Evolutionary conservation across 2,113 vertebrate genomes (phyloP).

Genomic region (Corythaeola cristata): DNA sequence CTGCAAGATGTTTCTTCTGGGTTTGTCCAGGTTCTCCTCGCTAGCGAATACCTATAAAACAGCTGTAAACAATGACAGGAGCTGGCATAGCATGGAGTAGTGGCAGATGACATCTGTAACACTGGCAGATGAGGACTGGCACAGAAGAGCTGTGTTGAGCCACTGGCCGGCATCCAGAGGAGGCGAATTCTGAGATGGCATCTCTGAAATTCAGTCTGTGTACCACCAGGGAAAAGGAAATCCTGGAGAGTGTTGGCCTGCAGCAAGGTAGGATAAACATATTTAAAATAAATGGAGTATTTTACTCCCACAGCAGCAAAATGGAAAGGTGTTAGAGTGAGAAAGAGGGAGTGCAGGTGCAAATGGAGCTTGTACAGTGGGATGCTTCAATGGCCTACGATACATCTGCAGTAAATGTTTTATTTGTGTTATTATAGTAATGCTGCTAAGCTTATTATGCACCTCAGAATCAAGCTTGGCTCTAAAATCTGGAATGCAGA

Average conservation of each 20-base stretch:
- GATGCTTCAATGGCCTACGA: background rate
- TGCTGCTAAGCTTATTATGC: background rate
- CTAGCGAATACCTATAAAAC: background rate
- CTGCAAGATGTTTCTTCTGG: background rate
- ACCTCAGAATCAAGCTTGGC: background rate
- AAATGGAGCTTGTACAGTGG: background rate
- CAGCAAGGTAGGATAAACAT: background rate
- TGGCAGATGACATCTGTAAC: background rate
- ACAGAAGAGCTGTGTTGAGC: background rate
- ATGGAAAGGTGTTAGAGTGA: background rate
- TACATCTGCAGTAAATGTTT: background rate
- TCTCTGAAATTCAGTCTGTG: background rate
- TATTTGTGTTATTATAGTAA: background rate
- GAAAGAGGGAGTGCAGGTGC: background rate
- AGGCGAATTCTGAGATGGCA: background rate
- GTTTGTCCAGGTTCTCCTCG: background rate
- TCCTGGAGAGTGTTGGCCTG: background rate
- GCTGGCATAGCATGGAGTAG: accelerated
- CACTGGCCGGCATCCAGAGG: background rate
- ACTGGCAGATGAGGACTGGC: background rate
- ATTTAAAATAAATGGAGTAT: background rate
- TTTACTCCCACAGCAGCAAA: background rate
- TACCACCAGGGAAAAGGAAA: background rate
- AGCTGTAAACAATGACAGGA: background rate
- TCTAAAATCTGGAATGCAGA: background rate